Conservation (phyloP, 2,888 invertebrate species). For the Tipula vernalis region DNA sequence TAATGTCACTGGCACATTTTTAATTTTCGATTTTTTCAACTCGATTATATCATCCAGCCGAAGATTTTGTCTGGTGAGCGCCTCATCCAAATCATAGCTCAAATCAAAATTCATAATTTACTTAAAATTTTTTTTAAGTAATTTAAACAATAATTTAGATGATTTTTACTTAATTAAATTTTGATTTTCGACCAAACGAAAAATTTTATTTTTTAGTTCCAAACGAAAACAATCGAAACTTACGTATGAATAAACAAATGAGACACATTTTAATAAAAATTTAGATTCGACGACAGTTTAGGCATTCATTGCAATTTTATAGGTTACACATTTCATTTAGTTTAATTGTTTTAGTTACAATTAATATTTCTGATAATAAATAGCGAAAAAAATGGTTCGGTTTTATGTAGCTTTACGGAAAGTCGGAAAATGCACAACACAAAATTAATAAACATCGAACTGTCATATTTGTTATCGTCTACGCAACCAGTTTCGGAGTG, state of each 20-base stretch:
- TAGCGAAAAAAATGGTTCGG: background rate
- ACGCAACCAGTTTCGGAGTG: background rate
- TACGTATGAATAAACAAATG: background rate
- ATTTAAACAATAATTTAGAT: background rate
- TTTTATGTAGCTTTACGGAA: background rate
- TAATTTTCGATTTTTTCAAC: constrained; percentile 12
- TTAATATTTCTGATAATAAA: background rate
- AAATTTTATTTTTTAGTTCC: background rate
- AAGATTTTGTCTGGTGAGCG: constrained; percentile 13
- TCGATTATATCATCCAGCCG: constrained; percentile 14
- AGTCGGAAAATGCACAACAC: background rate
- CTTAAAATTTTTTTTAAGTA: background rate
- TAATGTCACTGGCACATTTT: constrained; percentile 14
- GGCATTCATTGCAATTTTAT: background rate
- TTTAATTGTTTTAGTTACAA: background rate
- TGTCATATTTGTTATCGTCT: background rate
- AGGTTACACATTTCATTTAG: background rate
- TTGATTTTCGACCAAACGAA: background rate
- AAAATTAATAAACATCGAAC: background rate
- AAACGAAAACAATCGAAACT: background rate
- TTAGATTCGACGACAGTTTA: background rate
- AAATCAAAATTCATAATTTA: constrained; percentile 13
- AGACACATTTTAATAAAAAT: background rate
- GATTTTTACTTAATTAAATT: background rate
- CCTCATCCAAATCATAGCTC: constrained; percentile 17